Evolutionary conservation across 2,113 vertebrate genomes (phyloP).

Genomic region (Ursus arctos): DNA sequence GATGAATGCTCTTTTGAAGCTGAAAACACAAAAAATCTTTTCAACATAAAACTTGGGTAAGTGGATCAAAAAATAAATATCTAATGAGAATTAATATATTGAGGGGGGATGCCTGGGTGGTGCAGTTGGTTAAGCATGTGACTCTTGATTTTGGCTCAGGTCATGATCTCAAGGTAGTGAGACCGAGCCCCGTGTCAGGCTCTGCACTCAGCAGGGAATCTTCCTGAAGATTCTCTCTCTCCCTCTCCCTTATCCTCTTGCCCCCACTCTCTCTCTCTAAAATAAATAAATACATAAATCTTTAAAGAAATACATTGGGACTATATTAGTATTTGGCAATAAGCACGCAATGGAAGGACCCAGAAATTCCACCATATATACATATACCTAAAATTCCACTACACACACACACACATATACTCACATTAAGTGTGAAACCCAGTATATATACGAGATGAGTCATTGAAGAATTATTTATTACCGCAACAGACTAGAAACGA

Average conservation of each 20-base stretch:
- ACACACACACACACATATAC: not conserved
- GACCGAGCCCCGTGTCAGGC: not conserved
- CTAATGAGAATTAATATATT: not conserved
- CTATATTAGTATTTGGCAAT: not conserved
- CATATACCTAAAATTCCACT: not conserved
- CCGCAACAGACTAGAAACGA: not conserved
- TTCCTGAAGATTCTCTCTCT: not conserved
- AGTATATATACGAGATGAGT: not conserved
- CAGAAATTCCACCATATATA: not conserved
- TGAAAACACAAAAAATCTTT: conserved; percentile 29
- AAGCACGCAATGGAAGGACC: not conserved
- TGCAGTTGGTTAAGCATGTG: not conserved
- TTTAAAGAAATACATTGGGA: not conserved
- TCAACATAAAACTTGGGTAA: not conserved
- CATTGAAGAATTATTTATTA: not conserved
- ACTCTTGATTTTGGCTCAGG: not conserved
- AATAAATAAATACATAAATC: not conserved
- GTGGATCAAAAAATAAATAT: not conserved
- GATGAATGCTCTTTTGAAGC: not conserved
- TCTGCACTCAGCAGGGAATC: not conserved
- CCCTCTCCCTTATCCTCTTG: not conserved
- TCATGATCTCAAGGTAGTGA: not conserved
- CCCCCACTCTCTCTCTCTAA: not conserved
- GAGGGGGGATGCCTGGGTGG: not conserved
- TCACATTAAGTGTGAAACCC: not conserved